Base-by-base conservation (phyloP, 2,888 invertebrate species). In the Pediacus dermestoides region DNA sequence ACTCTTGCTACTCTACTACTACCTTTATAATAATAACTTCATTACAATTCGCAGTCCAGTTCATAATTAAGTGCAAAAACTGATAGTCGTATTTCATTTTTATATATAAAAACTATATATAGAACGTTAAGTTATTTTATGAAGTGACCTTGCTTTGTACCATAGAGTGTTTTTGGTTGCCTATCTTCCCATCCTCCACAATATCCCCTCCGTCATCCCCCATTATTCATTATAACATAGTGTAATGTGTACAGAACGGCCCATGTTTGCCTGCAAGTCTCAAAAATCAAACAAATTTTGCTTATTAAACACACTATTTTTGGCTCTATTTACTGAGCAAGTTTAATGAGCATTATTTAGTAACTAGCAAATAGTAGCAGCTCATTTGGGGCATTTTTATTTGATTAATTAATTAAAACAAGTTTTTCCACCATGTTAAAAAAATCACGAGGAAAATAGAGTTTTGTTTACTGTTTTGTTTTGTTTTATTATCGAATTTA, bases 91-190 rank as follows among this genome's bases (percentile, higher is more conserved):
- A 43, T 64, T 57, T 57, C 9, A 4, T 25, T 25, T 25, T 25
- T 4, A 25, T 65, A 61, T 59, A 61, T 57, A 60, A 57, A 53
- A 56, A 56, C 49, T 58, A 63, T 59, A 62, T 59, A 63, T 61
- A 73, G 72, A 73, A 71, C 69, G 64, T 66, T 69, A 73, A 74
- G 73, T 75, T 75, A 74, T 74, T 75, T 75, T 74, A 63, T 73
- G 72, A 75, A 75, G 75, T 76, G 75, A 70, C 75, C 75, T 75
- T 76, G 75, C 74, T 75, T 75, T 75, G 73, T 75, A 74, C 70
- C 68, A 74, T 74, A 74, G 70, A 60, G 57, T 63, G 58, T 60
- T 60, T 62, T 61, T 59, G 52, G 54, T 62, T 60, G 49, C 57
- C 58, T 53, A 44, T 51, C 41, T 48, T 52, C 48, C 48, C 37